These are phyloP conservation scores for Crotalus helleri DNA, from an alignment of 2,113 vertebrate species.

Conservation along the genomic window DNA sequence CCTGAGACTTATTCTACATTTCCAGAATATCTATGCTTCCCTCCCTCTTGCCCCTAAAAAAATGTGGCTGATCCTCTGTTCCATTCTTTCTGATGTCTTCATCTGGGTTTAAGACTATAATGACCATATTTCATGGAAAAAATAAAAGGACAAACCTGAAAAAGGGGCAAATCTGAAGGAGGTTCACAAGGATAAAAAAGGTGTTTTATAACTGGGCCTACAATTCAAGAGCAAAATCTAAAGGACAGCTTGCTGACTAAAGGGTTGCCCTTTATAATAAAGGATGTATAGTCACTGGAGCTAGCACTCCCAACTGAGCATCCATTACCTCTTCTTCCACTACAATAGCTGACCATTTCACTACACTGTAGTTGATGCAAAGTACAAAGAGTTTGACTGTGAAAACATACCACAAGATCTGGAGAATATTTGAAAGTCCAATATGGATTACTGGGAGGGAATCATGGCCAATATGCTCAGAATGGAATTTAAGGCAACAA, in stretches of 20 bases:
- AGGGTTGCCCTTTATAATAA: neutral
- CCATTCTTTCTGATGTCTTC: neutral
- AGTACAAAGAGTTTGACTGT: neutral
- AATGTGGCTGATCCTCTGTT: neutral
- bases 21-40: neutral
- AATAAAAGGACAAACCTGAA: neutral
- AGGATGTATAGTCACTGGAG: neutral
- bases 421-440: no score
- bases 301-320: neutral
- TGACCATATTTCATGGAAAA: neutral
- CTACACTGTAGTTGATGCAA: neutral
- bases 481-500: neutral
- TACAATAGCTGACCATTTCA: no score
- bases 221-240: neutral
- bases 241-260: neutral
- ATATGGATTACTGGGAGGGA: neutral
- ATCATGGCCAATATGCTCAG: neutral
- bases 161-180: neutral
- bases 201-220: neutral
- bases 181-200: neutral
- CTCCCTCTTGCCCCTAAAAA: neutral
- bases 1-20: neutral
- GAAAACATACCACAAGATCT: neutral
- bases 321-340: neutral
- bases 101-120: neutral